Base-by-base conservation (phyloP, 1,140 invertebrate species). In the Drusus annulatus region DNA sequence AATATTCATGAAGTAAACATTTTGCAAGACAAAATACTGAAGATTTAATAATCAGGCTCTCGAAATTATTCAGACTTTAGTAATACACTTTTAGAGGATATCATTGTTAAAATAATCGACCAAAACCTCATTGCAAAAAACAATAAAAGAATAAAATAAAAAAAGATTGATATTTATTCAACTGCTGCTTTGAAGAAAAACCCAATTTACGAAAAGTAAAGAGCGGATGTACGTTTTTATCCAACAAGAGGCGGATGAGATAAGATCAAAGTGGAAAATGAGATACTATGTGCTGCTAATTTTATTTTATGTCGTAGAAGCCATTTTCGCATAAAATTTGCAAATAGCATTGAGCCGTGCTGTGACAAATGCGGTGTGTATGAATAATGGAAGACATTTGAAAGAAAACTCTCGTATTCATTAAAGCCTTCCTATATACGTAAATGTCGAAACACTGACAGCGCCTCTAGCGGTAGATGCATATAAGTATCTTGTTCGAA, bases 291-390 rank as follows among this genome's bases (percentile, higher is more conserved):
- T 50, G 68, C 25, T 51, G 25, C n/a, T 51, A 10, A 21, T 52
- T 51, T 54, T 52, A 50, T 23, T 25, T 76, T 60, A 17, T 31
- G 45, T 76, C 28, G 56, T 28, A 50, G 74, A 62, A 45, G 36
- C 36, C 36, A 45, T 45, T 45, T 13, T 8, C 10, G 36, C 10
- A 21, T 50, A 50, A 51, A 15, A 56, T 36, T 17, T 51, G 54
- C 16, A 54, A 25, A 19, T 52, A 21, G 25, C 50, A 19, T 13
- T 45, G 36, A 19, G 71, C 3, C 68, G 21, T 17, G 19, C 13
- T 45, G 71, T 60, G 50, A 58, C 63, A 81, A 81, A 81, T 54
- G 80, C 68, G 76, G 75, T 65, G 80, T 50, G 63, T 65, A 78
- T 63, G 65, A 73, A 81, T 81, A 81, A 81, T 78, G 76, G 75